Evolutionary conservation across 2,888 invertebrate genomes (phyloP).

Genomic region (Molanna angustata): DNA sequence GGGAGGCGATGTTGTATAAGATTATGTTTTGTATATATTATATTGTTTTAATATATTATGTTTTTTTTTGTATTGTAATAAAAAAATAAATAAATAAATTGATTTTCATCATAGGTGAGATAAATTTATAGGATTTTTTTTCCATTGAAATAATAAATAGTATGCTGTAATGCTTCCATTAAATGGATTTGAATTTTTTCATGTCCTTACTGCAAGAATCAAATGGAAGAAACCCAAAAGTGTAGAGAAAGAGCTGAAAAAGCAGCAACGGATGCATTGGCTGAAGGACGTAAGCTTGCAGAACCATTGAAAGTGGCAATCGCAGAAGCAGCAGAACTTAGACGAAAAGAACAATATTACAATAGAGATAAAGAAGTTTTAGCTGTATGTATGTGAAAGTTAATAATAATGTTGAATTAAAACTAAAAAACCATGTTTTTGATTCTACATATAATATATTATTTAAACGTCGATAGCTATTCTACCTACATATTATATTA

Average conservation of each 20-base stretch:
- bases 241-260: constrained; percentile 77
- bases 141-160: neutral
- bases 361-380: constrained; percentile 80
- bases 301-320: constrained; percentile 72
- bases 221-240: constrained; percentile 73
- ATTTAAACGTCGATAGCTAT: too few relatives aligned
- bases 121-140: neutral
- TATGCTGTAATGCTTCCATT: too few relatives aligned
- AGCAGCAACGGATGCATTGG: constrained; percentile 59
- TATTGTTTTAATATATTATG: too few relatives aligned
- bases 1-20: too few relatives aligned
- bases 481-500: too few relatives aligned
- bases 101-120: neutral
- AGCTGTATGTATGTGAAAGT: too few relatives aligned
- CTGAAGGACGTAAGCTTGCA: constrained; percentile 70
- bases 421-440: too few relatives aligned
- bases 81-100: too few relatives aligned
- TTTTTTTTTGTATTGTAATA: too few relatives aligned
- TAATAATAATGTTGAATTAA: too few relatives aligned
- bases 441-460: too few relatives aligned
- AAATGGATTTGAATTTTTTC: neutral
- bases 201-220: constrained; percentile 29
- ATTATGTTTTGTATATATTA: too few relatives aligned
- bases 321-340: constrained; percentile 68
- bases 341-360: constrained; percentile 77